Conservation (phyloP, 2,888 invertebrate genomes). For the Lasioglossum villosulum region DNA sequence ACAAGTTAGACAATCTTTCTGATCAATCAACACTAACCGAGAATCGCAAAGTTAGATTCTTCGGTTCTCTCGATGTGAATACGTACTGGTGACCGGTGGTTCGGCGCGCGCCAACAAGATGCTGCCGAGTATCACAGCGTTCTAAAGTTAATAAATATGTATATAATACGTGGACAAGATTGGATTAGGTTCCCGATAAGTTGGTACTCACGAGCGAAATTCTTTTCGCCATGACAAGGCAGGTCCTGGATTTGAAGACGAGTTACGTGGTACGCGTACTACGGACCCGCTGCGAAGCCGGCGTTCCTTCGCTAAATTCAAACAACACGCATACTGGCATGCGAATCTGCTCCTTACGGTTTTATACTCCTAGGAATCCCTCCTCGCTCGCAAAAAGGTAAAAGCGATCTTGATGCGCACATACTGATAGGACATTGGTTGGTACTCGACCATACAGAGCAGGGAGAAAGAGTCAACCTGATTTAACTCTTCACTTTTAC, state of each 20-base stretch:
- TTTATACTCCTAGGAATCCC: conserved; percentile 81
- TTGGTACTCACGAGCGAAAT: conserved; percentile 58
- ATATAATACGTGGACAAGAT: neutral
- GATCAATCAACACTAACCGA: no score
- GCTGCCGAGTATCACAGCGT: conserved; percentile 66
- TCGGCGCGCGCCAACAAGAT: conserved; percentile 69
- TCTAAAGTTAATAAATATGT: conserved; percentile 50
- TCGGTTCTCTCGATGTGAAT: conserved; percentile 8
- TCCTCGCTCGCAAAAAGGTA: conserved; percentile 77
- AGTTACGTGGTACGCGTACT: neutral
- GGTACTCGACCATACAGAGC: conserved; percentile 78
- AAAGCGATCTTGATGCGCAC: conserved; percentile 76
- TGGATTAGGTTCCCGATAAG: neutral
- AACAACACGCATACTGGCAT: conserved; percentile 76
- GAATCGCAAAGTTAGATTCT: no score
- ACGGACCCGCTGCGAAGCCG: neutral
- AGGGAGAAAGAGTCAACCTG: conserved; percentile 80
- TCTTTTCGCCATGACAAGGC: conserved; percentile 41
- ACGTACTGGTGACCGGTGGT: conserved; percentile 72
- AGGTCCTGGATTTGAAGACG: neutral
- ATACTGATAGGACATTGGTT: conserved; percentile 79
- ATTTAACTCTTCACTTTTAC: conserved; percentile 79
- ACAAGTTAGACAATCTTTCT: neutral
- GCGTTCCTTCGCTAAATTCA: conserved; percentile 54
- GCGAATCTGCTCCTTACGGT: conserved; percentile 76